Evolutionary conservation across 2,888 invertebrate genomes (phyloP), one percentile per base, ranked within the genome.

Genomic region (Girardia tigrina): DNA sequence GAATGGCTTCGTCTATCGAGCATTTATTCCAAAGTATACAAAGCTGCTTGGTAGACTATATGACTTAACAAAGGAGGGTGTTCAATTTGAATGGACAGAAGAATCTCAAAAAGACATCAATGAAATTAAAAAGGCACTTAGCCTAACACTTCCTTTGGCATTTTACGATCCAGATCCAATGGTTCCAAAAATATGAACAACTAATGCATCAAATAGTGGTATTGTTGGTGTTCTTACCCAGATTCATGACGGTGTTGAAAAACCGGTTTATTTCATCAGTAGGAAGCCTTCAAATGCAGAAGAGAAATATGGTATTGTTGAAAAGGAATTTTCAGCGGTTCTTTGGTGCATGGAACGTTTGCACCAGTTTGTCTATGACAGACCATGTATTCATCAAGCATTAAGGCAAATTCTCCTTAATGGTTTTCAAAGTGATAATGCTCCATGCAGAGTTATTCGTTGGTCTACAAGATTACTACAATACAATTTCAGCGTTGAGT

Each of bases 221-320:
- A 16, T 73, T 8, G 73, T 36, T 28, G 73, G 36, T 4, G 23
- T 73, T 16, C 70, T 73, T 4, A 73, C 36, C 12, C 73, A 72
- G 70, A 42, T 73, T 6, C 70, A 73, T 42, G 73, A 42, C 56
- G 73, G 73, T 28, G 72, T 72, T 72, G 73, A 73, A 42, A 27
- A 29, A 14, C 73, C 73, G 6, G 56, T 42, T 23, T 73, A 73
- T 29, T 73, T 8, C 28, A 72, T 73, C 8, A 73, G 73, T 56
- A 36, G 70, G 26, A 73, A 73, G 29, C 23, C 56, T 12, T 56
- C 16, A 4, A 4, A 73, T 4, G 23, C 16, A 4, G 73, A 73
- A 23, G 56, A 8, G 28, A 73, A 73, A 26, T 73, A 8, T 71
- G 29, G 42, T 4, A 42, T 16, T 12, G 29, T 56, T 6, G 73